phyloP scores from a whole-genome alignment of 2,888 invertebrate species.

The Oxystoma pomonae region DNA sequence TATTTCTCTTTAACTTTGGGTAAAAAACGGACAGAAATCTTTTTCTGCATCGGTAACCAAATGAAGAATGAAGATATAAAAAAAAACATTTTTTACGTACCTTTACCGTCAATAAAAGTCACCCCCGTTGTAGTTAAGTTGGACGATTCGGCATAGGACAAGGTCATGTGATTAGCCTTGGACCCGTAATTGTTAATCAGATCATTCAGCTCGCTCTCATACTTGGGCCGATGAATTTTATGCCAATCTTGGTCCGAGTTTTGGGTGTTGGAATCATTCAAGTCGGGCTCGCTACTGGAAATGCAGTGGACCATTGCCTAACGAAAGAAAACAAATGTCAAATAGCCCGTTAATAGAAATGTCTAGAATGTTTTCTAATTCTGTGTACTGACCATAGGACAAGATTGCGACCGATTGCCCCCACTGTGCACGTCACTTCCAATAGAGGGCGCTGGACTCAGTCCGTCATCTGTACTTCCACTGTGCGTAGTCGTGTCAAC shows the following conservation, averaged over 20 bases:
- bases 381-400: conserved; percentile 41
- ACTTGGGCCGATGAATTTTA: conserved; percentile 13
- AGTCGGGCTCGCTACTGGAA: conserved; percentile 80
- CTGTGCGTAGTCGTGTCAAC: conserved; percentile 48
- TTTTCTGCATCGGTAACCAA: too few relatives aligned
- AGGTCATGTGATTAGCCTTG: conserved; percentile 10
- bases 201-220: not conserved
- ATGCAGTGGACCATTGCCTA: conserved; percentile 85
- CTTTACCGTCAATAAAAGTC: not conserved
- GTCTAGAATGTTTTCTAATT: not conserved
- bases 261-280: conserved; percentile 48
- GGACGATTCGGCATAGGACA: conserved; percentile 44
- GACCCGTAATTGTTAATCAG: conserved; percentile 14
- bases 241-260: conserved; percentile 43
- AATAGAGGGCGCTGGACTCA: conserved; percentile 46
- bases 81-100: not conserved
- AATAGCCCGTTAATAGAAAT: too few relatives aligned
- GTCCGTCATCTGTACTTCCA: conserved; percentile 46
- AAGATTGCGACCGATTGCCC: conserved; percentile 42
- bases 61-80: too few relatives aligned
- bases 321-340: conserved; percentile 28
- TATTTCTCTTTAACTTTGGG: too few relatives aligned
- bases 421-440: conserved; percentile 39
- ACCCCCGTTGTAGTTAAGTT: conserved; percentile 27
- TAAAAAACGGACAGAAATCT: too few relatives aligned